These are phyloP conservation scores for Chauna torquata DNA, from an alignment of 2,113 vertebrate genomes.

Conservation along the genomic window DNA sequence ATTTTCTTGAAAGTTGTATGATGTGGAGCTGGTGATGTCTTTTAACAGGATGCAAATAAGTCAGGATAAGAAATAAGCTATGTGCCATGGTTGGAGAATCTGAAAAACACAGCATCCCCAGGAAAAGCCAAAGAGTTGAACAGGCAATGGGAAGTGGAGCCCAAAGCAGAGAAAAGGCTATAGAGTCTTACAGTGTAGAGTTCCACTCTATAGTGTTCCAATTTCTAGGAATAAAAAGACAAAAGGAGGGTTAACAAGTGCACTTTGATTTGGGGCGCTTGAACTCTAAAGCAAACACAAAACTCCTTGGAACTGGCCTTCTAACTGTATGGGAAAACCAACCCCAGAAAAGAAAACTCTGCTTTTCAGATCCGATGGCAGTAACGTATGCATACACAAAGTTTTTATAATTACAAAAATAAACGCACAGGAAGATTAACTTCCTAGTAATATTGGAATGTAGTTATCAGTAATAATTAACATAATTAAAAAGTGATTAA, in stretches of 20 bases:
- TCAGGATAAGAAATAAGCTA: background rate
- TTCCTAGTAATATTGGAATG: background rate
- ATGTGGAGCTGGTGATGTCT: background rate
- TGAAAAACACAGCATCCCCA: background rate
- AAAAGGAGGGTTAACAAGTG: background rate
- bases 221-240: background rate
- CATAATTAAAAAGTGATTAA: conserved; percentile 41
- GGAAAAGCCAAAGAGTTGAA: background rate
- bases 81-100: background rate
- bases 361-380: background rate
- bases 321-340: background rate
- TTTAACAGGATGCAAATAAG: background rate
- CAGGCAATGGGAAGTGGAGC: background rate
- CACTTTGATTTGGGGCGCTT: background rate
- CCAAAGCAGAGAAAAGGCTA: background rate
- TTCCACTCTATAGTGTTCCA: no score
- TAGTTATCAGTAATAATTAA: conserved; percentile 38
- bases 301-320: background rate
- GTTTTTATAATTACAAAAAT: conserved; percentile 10
- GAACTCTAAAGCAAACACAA: background rate
- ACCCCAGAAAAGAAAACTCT: background rate
- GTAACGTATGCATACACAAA: background rate
- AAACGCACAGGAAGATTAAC: conserved; percentile 10
- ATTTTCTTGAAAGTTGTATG: background rate
- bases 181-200: no score